These are phyloP conservation scores for Delphinus delphis DNA, from an alignment of 2,113 vertebrate species.

Conservation along the genomic window DNA sequence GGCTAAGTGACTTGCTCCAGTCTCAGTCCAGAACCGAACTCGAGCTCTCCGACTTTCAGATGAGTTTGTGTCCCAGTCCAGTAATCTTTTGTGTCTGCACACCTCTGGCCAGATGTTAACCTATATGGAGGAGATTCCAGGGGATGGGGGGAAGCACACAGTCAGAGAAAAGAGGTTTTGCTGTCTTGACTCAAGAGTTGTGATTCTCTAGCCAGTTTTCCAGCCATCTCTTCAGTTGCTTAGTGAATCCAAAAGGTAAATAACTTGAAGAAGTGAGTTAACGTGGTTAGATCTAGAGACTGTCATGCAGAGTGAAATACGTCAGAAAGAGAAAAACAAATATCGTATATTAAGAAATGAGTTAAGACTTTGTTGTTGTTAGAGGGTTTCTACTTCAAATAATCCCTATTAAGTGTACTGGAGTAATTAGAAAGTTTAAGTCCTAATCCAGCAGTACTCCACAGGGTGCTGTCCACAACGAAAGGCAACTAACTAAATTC, in stretches of 20 bases:
- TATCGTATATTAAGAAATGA: background rate
- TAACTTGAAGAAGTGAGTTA: background rate
- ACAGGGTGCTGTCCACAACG: background rate
- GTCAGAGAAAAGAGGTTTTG: background rate
- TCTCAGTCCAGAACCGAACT: background rate
- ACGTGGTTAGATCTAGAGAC: too few relatives aligned
- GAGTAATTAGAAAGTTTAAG: background rate
- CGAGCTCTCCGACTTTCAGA: background rate
- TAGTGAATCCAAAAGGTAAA: background rate
- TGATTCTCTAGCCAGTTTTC: background rate
- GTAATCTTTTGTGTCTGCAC: fast-evolving
- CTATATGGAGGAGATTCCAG: background rate
- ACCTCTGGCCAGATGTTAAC: background rate
- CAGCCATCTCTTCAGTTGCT: background rate
- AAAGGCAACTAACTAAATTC: background rate
- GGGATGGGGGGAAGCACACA: fast-evolving
- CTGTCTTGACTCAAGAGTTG: background rate
- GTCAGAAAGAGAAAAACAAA: too few relatives aligned
- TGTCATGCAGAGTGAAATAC: too few relatives aligned
- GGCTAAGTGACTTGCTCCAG: fast-evolving
- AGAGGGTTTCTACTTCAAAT: background rate
- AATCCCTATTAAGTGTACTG: background rate
- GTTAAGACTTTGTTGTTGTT: background rate
- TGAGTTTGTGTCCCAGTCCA: fast-evolving
- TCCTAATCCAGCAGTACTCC: background rate